Evolutionary conservation across 2,797 vertebrate species (phyloP), one percentile per base, ranked within the genome.

Genomic region (Clarias pachynema): DNA sequence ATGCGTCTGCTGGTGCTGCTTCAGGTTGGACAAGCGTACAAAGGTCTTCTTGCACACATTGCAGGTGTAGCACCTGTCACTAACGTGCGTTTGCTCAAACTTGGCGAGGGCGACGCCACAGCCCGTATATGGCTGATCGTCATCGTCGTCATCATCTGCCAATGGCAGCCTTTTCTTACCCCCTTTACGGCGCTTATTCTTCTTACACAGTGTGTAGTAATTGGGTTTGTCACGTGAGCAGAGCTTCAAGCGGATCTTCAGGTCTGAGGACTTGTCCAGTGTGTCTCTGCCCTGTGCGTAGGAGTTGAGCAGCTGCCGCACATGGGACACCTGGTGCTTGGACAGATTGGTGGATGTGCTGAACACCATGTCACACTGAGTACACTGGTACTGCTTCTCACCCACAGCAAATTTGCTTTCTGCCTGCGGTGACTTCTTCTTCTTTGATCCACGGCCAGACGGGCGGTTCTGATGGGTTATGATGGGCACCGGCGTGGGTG

Each of bases 211-310:
- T 0, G 94, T 94, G 92, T 95, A 95, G 88, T 93, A 95, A 90
- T 95, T 95, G 89, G 95, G 94, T 68, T 95, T 95, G 89, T 95
- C 94, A 0, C 94, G 91, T 34, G 95, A 95, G 86, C 94, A 95
- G 78, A 95, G 92, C 91, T 95, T 95, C n/a, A 95, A 93, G 31
- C 95, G 94, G 85, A 95, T 95, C 92, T 95, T 95, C n/a, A 96
- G 93, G 92, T 96, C 94, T 0, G 95, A 95, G 0, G 94, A 94
- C 90, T 95, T 93, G 2, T 87, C 90, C 9, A 95, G 85, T 83
- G 93, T 91, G 88, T 95, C 94, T 82, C 93, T 94, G n/a, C 92
- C 93, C 0, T 94, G 93, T 0, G 94, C 92, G 86, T 94, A 95
- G 83, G 89, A 93, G 91, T 93, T 94, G 84, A 96, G 93, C 84